Evolutionary conservation across 2,888 invertebrate species (phyloP).

Genomic region (Rotaria sp.): DNA sequence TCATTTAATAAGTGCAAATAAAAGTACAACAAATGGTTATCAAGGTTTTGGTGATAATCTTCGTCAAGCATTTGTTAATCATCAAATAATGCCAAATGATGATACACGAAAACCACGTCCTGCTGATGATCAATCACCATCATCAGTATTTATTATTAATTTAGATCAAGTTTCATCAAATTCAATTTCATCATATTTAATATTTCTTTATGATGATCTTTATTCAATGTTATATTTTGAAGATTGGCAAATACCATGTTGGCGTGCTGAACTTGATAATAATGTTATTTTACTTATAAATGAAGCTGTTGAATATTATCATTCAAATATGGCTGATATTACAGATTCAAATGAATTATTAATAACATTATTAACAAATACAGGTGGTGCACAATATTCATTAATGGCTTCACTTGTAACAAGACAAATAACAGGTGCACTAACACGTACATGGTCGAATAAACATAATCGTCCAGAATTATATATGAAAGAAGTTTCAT

Average conservation of each 20-base stretch:
- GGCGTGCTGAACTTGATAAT: not conserved
- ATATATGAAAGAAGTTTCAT: constrained; percentile 8
- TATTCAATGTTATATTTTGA: not conserved
- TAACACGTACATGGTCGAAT: not conserved
- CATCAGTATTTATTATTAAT: not conserved
- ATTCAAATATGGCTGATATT: not conserved
- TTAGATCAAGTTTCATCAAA: not conserved
- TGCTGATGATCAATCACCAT: not conserved
- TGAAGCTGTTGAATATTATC: not conserved
- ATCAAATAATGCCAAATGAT: not conserved
- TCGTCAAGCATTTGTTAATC: not conserved
- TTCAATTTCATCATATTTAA: not conserved
- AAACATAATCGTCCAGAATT: not conserved
- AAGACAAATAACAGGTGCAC: not conserved
- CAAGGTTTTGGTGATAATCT: not conserved
- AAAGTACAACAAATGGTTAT: not conserved
- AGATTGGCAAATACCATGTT: constrained; percentile 2
- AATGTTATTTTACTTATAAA: not conserved
- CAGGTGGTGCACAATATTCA: not conserved
- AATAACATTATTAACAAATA: not conserved
- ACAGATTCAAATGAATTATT: not conserved
- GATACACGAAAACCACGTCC: not conserved
- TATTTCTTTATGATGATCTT: not conserved
- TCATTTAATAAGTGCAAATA: not conserved
- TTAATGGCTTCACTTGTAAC: constrained; percentile 6